Percentiles rank a stretch among this genome's conserved stretches.
Evolutionary conservation across 2,888 invertebrate genomes (phyloP).

Genomic region (Ommatoiulus sabulosus): DNA sequence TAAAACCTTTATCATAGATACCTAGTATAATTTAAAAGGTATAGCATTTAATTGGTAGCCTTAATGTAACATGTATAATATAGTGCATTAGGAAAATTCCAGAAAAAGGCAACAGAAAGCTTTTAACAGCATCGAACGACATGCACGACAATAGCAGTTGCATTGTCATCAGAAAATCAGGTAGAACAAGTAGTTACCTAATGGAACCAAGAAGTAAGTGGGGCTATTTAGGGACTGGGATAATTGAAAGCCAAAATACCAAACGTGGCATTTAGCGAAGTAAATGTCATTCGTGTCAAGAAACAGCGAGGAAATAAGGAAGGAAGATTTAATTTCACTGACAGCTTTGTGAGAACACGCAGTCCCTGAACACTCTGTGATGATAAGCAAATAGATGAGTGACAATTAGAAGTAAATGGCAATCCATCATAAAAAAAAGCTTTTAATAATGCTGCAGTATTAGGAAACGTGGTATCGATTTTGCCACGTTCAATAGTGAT

Average conservation of each 20-base stretch:
- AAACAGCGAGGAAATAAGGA: not conserved
- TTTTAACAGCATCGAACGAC: not conserved
- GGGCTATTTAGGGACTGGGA: not conserved
- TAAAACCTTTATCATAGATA: no score
- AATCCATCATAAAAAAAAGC: not conserved
- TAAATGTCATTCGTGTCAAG: not conserved
- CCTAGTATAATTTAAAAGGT: no score
- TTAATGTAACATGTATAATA: no score
- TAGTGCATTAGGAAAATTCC: not conserved
- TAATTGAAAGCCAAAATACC: not conserved
- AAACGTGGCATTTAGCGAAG: not conserved
- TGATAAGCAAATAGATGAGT: not conserved
- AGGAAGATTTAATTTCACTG: not conserved
- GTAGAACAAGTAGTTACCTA: not conserved
- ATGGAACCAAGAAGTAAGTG: constrained; percentile 1
- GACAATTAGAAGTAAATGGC: not conserved
- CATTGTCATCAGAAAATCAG: not conserved
- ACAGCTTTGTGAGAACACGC: not conserved
- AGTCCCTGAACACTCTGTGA: not conserved
- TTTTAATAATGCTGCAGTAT: not conserved
- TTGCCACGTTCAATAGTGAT: constrained; percentile 15
- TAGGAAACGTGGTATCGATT: not conserved
- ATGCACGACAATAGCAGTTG: no score
- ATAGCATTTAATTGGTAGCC: no score
- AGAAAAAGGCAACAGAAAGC: not conserved